Percentiles rank a stretch among this genome's conserved stretches.
Conservation (phyloP, 2,113 vertebrate genomes). For the Nematolebias whitei region DNA sequence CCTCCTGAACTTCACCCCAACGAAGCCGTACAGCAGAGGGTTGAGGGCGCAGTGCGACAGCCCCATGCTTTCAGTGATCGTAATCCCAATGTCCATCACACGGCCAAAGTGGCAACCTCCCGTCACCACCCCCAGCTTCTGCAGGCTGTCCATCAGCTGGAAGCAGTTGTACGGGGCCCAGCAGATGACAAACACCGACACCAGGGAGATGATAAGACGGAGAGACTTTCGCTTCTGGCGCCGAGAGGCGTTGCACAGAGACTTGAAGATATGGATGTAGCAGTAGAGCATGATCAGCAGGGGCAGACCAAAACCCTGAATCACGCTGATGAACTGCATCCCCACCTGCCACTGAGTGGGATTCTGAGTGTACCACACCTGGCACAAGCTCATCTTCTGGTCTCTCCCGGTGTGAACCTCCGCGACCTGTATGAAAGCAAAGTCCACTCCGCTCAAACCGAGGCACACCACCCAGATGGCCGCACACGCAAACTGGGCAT, state of each 20-base stretch:
- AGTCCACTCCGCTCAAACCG: constrained; percentile 73
- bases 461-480: constrained; percentile 78
- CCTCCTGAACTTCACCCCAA: constrained; percentile 83
- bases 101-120: constrained; percentile 63
- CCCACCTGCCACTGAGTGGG: constrained; percentile 71
- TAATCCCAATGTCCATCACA: constrained; percentile 74
- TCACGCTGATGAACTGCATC: constrained; percentile 71
- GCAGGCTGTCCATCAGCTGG: constrained; percentile 75
- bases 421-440: constrained; percentile 69
- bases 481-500: constrained; percentile 75
- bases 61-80: constrained; percentile 79
- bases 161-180: constrained; percentile 84
- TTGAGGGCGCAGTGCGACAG: constrained; percentile 85
- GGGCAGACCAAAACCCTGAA: constrained; percentile 80
- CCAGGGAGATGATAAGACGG: constrained; percentile 73
- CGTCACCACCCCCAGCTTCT: constrained; percentile 48
- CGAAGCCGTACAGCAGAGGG: constrained; percentile 84
- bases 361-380: constrained; percentile 47
- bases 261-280: constrained; percentile 81
- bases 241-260: constrained; percentile 74
- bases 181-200: constrained; percentile 80
- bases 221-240: constrained; percentile 81
- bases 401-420: rapidly evolving
- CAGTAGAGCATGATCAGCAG: constrained; percentile 83
- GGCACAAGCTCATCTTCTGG: constrained; percentile 48